phyloP scores from a whole-genome alignment of 53 echinoderm and acorn worm genomes.

The Echinarachnius parma region DNA sequence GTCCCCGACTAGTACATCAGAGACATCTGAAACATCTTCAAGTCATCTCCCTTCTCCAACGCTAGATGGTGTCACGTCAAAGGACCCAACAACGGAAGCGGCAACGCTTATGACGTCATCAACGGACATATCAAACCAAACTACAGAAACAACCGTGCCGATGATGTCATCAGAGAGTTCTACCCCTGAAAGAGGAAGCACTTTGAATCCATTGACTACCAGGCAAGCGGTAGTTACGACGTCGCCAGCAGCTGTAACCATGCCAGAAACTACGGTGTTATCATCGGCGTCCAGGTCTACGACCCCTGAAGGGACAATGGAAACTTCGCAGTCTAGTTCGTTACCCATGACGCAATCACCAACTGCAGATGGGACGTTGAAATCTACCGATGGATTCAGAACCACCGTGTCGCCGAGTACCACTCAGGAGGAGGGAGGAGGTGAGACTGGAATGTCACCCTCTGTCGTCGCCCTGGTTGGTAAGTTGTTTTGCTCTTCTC shows the following conservation, averaged over 20 bases:
- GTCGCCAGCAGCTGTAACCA: not conserved
- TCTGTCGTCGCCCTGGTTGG: conserved; percentile 2
- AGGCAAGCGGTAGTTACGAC: not conserved
- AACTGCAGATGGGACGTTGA: not conserved
- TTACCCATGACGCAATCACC: not conserved
- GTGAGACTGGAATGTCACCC: not conserved
- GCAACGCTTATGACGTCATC: not conserved
- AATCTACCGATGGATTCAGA: not conserved
- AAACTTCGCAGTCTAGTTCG: not conserved
- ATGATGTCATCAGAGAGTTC: too few species aligned
- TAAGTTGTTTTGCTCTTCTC: not conserved
- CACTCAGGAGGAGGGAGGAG: not conserved
- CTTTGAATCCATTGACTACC: not conserved
- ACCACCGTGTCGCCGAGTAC: not conserved
- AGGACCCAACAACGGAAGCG: not conserved
- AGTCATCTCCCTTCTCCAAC: too few species aligned
- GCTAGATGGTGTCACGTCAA: too few species aligned
- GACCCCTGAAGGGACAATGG: not conserved
- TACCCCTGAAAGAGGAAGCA: too few species aligned
- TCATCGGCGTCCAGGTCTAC: not conserved
- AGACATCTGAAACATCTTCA: too few species aligned
- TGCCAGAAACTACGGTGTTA: not conserved
- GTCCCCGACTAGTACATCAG: too few species aligned
- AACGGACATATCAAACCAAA: not conserved
- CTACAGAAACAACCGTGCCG: not conserved